These are phyloP conservation scores for Drosophila micromelanica DNA, from an alignment of 1,140 invertebrate genomes.

Conservation along the genomic window DNA sequence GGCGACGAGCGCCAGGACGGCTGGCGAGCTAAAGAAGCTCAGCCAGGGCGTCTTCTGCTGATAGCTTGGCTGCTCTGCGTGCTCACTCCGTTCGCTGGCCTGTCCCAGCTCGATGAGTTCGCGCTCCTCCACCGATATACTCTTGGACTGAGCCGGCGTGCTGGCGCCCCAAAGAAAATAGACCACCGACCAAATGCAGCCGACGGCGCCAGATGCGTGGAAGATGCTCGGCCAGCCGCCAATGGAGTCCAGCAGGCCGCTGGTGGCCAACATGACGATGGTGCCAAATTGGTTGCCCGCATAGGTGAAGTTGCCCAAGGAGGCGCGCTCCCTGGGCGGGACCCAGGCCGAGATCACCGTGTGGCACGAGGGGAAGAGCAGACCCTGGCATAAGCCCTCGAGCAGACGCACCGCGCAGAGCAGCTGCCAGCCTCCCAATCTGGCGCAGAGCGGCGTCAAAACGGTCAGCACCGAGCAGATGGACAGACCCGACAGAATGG, in stretches of 20 bases:
- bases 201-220: constrained; percentile 89
- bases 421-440: constrained; percentile 86
- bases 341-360: constrained; percentile 92
- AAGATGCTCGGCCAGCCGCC: constrained; percentile 91
- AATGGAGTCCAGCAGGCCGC: constrained; percentile 87
- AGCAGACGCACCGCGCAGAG: constrained; percentile 87
- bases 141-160: constrained; percentile 86
- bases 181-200: constrained; percentile 86
- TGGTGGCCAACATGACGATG: constrained; percentile 88
- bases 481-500: constrained; percentile 15
- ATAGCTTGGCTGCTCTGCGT: constrained; percentile 19
- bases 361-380: constrained; percentile 91
- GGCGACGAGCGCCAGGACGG: constrained; percentile 93
- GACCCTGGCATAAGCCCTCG: constrained; percentile 91
- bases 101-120: constrained; percentile 86
- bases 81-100: neutral
- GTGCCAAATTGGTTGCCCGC: constrained; percentile 89
- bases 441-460: constrained; percentile 73
- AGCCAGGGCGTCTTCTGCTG: constrained; percentile 87
- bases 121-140: constrained; percentile 87
- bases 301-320: constrained; percentile 86
- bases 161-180: constrained; percentile 88
- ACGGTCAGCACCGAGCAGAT: constrained; percentile 83
- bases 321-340: constrained; percentile 86
- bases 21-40: constrained; percentile 89